These are phyloP conservation scores for Cynodonichthys magdalenae DNA, from an alignment of 2,797 vertebrate species.

Conservation along the genomic window DNA sequence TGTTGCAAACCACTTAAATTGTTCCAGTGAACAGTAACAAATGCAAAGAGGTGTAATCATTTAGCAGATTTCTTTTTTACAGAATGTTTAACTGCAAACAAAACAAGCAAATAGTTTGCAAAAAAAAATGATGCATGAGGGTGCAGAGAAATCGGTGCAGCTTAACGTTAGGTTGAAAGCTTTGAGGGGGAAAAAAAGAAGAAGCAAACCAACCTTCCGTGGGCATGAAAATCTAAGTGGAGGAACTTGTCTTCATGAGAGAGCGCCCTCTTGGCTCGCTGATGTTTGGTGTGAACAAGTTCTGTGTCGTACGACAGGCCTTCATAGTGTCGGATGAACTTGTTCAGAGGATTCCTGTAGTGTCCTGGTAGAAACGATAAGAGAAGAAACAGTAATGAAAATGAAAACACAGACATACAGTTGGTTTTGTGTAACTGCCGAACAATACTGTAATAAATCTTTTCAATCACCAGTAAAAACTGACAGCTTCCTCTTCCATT, in stretches of 20 bases:
- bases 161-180: neutral
- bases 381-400: slow-evolving; percentile 16
- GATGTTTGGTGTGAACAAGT: slow-evolving; percentile 91
- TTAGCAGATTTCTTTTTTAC: slow-evolving; percentile 7
- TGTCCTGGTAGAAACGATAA: slow-evolving; percentile 83
- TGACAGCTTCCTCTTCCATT: neutral
- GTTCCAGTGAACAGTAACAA: slow-evolving; percentile 17
- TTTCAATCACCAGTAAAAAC: neutral
- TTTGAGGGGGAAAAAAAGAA: neutral
- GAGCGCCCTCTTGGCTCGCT: slow-evolving; percentile 93
- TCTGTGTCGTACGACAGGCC: slow-evolving; percentile 93
- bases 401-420: neutral
- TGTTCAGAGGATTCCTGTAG: slow-evolving; percentile 95
- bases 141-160: slow-evolving; percentile 1
- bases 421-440: neutral
- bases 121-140: neutral
- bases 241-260: slow-evolving; percentile 90
- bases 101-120: slow-evolving; percentile 2
- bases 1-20: neutral
- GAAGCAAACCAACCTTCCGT: slow-evolving; percentile 88
- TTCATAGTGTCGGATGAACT: slow-evolving; percentile 96
- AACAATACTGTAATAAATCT: neutral
- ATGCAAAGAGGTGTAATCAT: slow-evolving; percentile 19
- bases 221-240: slow-evolving; percentile 93
- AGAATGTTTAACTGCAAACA: slow-evolving; percentile 20